Evolutionary conservation across 2,797 vertebrate genomes (phyloP).

Genomic region (Enteromius mattozi): DNA sequence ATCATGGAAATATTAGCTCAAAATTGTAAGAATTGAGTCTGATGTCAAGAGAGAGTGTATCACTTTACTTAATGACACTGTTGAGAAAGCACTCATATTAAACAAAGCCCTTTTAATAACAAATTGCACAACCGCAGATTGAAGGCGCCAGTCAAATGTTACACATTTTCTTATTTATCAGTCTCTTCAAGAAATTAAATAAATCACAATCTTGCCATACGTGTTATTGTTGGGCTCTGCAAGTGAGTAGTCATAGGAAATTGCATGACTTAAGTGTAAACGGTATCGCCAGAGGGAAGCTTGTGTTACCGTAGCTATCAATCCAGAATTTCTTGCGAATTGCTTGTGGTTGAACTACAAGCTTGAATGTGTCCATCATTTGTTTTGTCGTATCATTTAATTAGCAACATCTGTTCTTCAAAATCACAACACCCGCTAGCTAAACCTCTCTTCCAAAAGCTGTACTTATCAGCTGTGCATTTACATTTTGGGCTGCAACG

Average conservation of each 20-base stretch:
- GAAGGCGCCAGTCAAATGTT: constrained; percentile 16
- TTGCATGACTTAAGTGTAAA: constrained; percentile 38
- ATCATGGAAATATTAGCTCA: constrained; percentile 53
- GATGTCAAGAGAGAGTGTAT: constrained; percentile 17
- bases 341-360: constrained; percentile 5
- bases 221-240: constrained; percentile 34
- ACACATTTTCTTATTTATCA: constrained; percentile 26
- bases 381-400: constrained; percentile 6
- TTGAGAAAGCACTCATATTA: constrained; percentile 33
- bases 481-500: constrained; percentile 1
- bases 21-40: constrained; percentile 47
- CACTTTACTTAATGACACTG: constrained; percentile 27
- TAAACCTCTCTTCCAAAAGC: background rate
- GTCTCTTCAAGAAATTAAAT: constrained; percentile 45
- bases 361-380: constrained; percentile 6
- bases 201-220: constrained; percentile 17
- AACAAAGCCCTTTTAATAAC: constrained; percentile 31
- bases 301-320: constrained; percentile 30
- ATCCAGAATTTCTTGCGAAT: background rate
- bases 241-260: constrained; percentile 37
- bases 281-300: constrained; percentile 30
- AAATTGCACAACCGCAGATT: constrained; percentile 30
- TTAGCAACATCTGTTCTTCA: constrained; percentile 27
- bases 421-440: background rate
- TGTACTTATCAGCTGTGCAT: constrained; percentile 1